Evolutionary conservation across 2,888 invertebrate species (phyloP), one percentile per base, ranked within the genome.

Genomic region (Lucinisca nassula): DNA sequence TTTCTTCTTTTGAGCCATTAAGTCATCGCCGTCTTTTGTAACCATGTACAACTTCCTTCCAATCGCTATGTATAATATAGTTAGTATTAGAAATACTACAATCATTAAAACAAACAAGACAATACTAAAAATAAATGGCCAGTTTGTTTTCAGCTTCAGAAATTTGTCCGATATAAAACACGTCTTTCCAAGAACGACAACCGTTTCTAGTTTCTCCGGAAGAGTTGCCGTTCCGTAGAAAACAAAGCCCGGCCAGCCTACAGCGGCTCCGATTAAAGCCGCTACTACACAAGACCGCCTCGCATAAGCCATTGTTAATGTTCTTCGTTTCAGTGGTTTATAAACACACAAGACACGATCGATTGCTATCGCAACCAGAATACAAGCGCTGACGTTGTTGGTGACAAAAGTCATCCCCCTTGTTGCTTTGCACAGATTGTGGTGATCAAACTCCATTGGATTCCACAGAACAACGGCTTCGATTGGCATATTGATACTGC

Each of bases 361-460:
- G 24, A 87, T 80, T n/a, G 86, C 86, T 40, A 87, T 87, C 8
- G 83, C 83, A 72, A 87, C 83, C 27, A 87, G 79, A 6, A 87
- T 73, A 67, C 86, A 82, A 21, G 82, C 83, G 49, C 79, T 75
- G 14, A 80, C 72, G 45, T 83, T 79, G 55, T 87, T 87, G 14
- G 79, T 79, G 8, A 83, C 27, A 58, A 87, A 87, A 6, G 86
- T 87, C 6, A 83, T 51, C 14, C 86, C 86, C 32, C 86, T 35
- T 0, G 86, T 87, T 0, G 37, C 55, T 30, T 87, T 87, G 67
- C 86, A 87, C 24, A 87, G 27, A 55, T 55, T 74, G 55, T 87
- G 75, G n/a, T 70, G 30, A 49, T 87, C 86, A 58, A 87, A 87
- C 38, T 79, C 55, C 35, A 83, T 49, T 14, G 82, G 86, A 30